A percentile compares a stretch with the other conserved stretches of the same genome.
Conservation (phyloP, 2,888 invertebrate species). For the Nomada fabriciana region DNA sequence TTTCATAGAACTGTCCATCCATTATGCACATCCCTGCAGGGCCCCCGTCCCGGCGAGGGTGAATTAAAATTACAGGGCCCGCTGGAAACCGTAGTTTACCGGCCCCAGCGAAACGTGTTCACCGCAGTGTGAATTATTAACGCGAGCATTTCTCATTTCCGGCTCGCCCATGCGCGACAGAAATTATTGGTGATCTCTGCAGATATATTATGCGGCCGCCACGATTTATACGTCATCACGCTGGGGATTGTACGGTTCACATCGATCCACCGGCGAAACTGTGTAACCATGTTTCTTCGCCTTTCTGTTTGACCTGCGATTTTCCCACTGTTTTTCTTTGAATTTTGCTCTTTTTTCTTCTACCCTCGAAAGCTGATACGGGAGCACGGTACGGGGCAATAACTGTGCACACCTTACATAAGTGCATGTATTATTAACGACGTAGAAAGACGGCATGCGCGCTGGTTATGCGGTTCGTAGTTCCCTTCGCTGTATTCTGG, state of each 20-base stretch:
- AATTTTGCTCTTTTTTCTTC: not conserved
- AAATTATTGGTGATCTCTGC: conserved; percentile 60
- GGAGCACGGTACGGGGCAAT: not conserved
- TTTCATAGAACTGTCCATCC: too few relatives aligned
- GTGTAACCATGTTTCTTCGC: not conserved
- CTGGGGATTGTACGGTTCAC: conserved; percentile 17
- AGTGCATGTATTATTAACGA: conserved; percentile 34
- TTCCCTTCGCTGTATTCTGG: too few relatives aligned
- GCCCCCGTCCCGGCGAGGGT: not conserved
- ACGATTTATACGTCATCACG: conserved; percentile 56
- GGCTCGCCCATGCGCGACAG: conserved; percentile 49
- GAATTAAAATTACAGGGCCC: conserved; percentile 54
- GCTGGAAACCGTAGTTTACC: conserved; percentile 38
- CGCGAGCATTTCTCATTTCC: conserved; percentile 63
- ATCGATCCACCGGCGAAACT: conserved; percentile 38
- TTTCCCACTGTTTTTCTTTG: not conserved
- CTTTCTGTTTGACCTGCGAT: not conserved
- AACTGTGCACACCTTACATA: conserved; percentile 23
- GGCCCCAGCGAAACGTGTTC: conserved; percentile 48
- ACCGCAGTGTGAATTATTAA: conserved; percentile 60
- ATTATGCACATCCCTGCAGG: too few relatives aligned
- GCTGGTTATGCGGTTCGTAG: not conserved
- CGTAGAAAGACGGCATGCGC: not conserved
- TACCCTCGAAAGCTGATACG: not conserved
- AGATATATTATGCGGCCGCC: conserved; percentile 55